Evolutionary conservation across 1,140 invertebrate species (phyloP).

Genomic region (Lanistes nyassanus): DNA sequence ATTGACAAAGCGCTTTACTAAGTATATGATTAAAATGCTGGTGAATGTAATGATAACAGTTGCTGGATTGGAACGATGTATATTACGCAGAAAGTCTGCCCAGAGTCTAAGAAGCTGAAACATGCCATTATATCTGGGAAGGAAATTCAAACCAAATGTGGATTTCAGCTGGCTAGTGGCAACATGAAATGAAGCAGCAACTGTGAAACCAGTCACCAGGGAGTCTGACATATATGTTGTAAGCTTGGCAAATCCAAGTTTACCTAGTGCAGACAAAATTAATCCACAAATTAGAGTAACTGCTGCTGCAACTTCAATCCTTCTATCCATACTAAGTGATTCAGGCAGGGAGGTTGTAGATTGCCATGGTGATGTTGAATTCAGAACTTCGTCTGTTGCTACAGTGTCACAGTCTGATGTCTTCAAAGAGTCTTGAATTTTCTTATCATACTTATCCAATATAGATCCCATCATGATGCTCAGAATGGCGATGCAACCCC

Average conservation of each 20-base stretch:
- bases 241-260: constrained; percentile 64
- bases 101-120: constrained; percentile 35
- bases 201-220: constrained; percentile 67
- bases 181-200: constrained; percentile 67
- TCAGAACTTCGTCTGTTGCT: background rate
- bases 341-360: no score
- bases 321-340: background rate
- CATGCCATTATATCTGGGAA: constrained; percentile 11
- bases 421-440: background rate
- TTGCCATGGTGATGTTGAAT: background rate
- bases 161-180: constrained; percentile 65
- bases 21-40: constrained; percentile 54
- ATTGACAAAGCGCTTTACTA: constrained; percentile 64
- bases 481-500: constrained; percentile 75
- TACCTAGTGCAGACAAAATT: constrained; percentile 59
- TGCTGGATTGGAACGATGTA: constrained; percentile 54
- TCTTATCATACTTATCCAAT: constrained; percentile 49
- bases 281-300: constrained; percentile 28
- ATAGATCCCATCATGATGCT: constrained; percentile 64
- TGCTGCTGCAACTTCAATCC: constrained; percentile 27
- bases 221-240: constrained; percentile 66
- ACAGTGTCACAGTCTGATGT: no score
- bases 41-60: constrained; percentile 56
- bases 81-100: constrained; percentile 48
- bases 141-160: constrained; percentile 60